phyloP scores from a whole-genome alignment of 2,113 vertebrate genomes.

The Bufo bufo region DNA sequence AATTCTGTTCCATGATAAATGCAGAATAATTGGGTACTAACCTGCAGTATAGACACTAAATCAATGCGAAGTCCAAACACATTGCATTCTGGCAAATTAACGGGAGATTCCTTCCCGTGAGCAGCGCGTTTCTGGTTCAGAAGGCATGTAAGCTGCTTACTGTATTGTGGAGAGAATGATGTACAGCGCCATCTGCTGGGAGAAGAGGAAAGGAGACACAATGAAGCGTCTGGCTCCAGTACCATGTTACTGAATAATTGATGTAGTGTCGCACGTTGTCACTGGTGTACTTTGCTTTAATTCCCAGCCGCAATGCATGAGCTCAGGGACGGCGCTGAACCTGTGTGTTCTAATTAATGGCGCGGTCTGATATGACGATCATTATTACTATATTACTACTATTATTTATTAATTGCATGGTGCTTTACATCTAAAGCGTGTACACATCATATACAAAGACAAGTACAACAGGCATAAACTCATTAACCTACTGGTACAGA shows the following conservation, averaged over 20 bases:
- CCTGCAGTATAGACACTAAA: background rate
- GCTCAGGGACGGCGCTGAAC: no score
- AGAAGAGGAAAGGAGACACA: background rate
- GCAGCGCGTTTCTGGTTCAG: background rate
- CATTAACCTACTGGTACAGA: no score
- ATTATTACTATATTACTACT: no score
- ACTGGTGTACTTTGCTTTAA: no score
- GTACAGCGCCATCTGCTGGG: background rate
- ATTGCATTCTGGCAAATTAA: background rate
- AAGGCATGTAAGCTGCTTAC: background rate
- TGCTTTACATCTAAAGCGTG: no score
- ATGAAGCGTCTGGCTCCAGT: background rate
- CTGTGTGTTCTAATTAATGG: background rate
- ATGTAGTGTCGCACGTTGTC: background rate
- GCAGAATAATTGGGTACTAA: background rate
- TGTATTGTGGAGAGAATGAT: background rate
- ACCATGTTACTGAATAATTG: background rate
- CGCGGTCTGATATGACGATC: no score
- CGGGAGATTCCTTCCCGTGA: background rate
- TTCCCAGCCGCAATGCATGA: no score
- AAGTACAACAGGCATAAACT: no score
- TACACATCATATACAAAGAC: no score
- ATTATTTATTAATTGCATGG: no score
- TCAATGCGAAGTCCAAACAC: background rate
- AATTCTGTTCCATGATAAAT: no score